A percentile compares a stretch with the other conserved stretches of the same genome.
Evolutionary conservation across 1,140 invertebrate genomes (phyloP).

Genomic region (Scaptomyza montana): DNA sequence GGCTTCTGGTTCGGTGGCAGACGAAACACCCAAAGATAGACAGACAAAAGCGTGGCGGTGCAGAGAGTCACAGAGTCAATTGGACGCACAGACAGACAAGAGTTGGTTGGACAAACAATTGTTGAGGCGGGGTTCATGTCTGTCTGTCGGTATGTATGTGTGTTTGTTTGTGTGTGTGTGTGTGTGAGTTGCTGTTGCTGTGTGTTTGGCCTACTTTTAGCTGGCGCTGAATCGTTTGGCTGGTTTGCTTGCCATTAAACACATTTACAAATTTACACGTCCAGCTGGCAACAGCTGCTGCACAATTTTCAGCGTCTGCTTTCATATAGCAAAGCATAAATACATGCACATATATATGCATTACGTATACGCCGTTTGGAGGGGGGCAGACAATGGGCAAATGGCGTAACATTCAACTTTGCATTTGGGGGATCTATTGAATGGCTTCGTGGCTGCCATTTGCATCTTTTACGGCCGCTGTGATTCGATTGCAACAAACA

Average conservation of each 20-base stretch:
- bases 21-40: conserved; percentile 22
- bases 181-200: conserved; percentile 12
- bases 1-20: not conserved
- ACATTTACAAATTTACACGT: conserved; percentile 49
- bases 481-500: conserved; percentile 75
- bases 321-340: conserved; percentile 42
- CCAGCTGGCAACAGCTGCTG: conserved; percentile 74
- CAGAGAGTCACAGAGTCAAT: conserved; percentile 13
- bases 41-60: conserved; percentile 22
- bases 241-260: conserved; percentile 35
- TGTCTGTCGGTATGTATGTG: not conserved
- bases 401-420: conserved; percentile 1
- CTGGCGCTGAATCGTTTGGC: conserved; percentile 40
- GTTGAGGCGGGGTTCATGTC: conserved; percentile 18
- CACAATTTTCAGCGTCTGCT: conserved; percentile 40
- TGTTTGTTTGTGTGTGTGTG: too few species aligned
- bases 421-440: conserved; percentile 26
- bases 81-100: conserved; percentile 16
- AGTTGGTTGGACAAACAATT: conserved; percentile 40
- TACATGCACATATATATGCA: conserved; percentile 10
- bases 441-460: conserved; percentile 60
- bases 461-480: conserved; percentile 76
- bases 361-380: conserved; percentile 40
- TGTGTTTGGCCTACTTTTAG: conserved; percentile 71
- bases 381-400: conserved; percentile 1